Percentiles rank a stretch among this genome's conserved stretches.
phyloP scores from a whole-genome alignment of 2,797 vertebrate species.

The Chrysocyon brachyurus region DNA sequence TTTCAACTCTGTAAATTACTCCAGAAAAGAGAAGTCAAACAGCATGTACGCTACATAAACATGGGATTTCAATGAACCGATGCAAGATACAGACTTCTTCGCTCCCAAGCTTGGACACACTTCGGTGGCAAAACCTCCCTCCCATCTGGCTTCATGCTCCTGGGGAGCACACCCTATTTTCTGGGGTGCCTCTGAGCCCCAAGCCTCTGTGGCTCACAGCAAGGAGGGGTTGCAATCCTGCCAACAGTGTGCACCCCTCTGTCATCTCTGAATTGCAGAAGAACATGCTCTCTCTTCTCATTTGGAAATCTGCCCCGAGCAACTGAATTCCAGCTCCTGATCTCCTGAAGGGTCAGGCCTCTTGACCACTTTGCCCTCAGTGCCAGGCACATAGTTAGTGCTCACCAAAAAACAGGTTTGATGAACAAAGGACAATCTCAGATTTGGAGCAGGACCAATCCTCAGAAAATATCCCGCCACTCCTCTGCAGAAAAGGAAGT shows the following conservation, averaged over 20 bases:
- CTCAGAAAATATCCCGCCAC: neutral
- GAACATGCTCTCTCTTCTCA: neutral
- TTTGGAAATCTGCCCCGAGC: neutral
- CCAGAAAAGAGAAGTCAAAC: slow-evolving; percentile 61
- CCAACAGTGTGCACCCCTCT: neutral
- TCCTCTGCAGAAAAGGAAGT: neutral
- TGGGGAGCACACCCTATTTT: neutral
- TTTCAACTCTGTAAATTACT: slow-evolving; percentile 16
- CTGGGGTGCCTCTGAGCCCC: neutral
- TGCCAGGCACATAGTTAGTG: neutral
- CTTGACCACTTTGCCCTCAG: neutral
- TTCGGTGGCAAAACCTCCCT: neutral
- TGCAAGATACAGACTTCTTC: neutral
- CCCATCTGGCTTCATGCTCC: neutral
- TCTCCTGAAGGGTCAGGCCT: neutral
- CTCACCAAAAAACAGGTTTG: neutral
- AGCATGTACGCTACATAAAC: slow-evolving; percentile 44
- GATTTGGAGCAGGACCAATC: neutral
- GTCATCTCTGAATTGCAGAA: neutral
- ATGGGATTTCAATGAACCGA: neutral
- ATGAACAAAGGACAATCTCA: neutral
- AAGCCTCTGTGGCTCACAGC: neutral
- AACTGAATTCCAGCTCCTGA: no score
- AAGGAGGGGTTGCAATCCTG: neutral
- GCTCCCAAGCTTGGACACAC: no score